Percentiles rank a stretch among this genome's conserved stretches.
These are phyloP conservation scores for Pseudomyrmex concolor DNA, from an alignment of 1,140 invertebrate species.

Conservation along the genomic window DNA sequence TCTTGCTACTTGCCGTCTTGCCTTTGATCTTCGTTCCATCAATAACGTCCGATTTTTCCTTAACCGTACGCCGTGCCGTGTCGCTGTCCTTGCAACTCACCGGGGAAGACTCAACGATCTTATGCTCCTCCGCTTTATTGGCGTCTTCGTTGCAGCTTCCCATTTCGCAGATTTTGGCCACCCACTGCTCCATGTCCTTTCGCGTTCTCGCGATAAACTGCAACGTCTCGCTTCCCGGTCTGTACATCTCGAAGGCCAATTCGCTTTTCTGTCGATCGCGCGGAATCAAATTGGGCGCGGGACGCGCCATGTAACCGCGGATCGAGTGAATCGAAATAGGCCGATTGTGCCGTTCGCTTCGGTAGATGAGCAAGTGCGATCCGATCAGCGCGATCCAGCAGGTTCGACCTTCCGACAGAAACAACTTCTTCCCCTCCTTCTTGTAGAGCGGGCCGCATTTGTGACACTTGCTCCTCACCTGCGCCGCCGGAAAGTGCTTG, in stretches of 20 bases:
- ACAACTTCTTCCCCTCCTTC: constrained; percentile 74
- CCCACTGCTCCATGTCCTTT: constrained; percentile 81
- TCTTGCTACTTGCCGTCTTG: neutral
- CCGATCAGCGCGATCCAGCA: constrained; percentile 79
- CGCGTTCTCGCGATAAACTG: constrained; percentile 77
- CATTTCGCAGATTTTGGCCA: constrained; percentile 72
- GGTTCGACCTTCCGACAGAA: constrained; percentile 73
- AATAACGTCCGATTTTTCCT: too few species aligned
- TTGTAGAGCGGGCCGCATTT: constrained; percentile 76
- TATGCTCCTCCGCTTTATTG: neutral
- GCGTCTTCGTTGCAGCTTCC: constrained; percentile 30
- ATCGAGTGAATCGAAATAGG: constrained; percentile 75
- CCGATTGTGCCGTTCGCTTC: constrained; percentile 75
- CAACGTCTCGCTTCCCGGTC: constrained; percentile 77
- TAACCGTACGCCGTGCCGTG: too few species aligned
- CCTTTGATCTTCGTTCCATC: too few species aligned
- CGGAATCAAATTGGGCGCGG: constrained; percentile 71
- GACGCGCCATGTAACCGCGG: constrained; percentile 76
- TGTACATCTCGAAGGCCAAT: constrained; percentile 80
- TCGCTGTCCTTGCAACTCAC: neutral
- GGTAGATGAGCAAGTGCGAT: constrained; percentile 78
- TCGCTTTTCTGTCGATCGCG: constrained; percentile 77
- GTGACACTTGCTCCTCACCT: constrained; percentile 68
- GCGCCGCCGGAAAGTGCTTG: constrained; percentile 70
- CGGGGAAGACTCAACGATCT: neutral